A percentile compares a stretch with the other conserved stretches of the same genome.
phyloP scores from a whole-genome alignment of 1,140 invertebrate genomes.

The Cyclargus thomasi region DNA sequence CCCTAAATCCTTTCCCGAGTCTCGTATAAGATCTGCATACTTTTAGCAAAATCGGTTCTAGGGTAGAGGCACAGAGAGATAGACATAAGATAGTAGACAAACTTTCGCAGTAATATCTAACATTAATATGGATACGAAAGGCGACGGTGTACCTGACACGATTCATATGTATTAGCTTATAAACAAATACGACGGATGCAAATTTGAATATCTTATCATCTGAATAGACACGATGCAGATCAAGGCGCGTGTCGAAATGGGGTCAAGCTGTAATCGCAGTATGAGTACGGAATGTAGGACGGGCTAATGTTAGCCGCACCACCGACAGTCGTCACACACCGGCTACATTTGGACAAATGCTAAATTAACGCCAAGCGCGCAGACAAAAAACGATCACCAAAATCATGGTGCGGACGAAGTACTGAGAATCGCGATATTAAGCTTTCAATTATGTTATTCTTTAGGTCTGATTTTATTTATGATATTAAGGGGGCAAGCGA shows the following conservation, averaged over 20 bases:
- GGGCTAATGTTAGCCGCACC: constrained; percentile 64
- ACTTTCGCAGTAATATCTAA: background rate
- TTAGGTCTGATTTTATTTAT: too few species aligned
- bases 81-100: too few species aligned
- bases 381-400: background rate
- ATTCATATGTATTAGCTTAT: background rate
- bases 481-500: too few species aligned
- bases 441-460: too few species aligned
- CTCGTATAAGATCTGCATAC: too few species aligned
- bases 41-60: too few species aligned
- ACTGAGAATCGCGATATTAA: background rate
- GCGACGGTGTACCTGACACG: background rate
- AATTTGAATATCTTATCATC: constrained; percentile 13
- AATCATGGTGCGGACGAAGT: background rate
- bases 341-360: constrained; percentile 45
- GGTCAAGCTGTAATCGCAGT: constrained; percentile 54
- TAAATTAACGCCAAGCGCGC: constrained; percentile 27
- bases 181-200: constrained; percentile 6
- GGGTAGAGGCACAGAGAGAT: too few species aligned
- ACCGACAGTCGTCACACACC: constrained; percentile 16
- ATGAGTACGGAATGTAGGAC: constrained; percentile 57
- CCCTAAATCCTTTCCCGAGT: too few species aligned
- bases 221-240: constrained; percentile 16
- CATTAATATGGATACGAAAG: background rate
- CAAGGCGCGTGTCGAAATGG: constrained; percentile 46